These are phyloP conservation scores for Plotosus lineatus DNA, from an alignment of 2,113 vertebrate genomes.

Conservation along the genomic window DNA sequence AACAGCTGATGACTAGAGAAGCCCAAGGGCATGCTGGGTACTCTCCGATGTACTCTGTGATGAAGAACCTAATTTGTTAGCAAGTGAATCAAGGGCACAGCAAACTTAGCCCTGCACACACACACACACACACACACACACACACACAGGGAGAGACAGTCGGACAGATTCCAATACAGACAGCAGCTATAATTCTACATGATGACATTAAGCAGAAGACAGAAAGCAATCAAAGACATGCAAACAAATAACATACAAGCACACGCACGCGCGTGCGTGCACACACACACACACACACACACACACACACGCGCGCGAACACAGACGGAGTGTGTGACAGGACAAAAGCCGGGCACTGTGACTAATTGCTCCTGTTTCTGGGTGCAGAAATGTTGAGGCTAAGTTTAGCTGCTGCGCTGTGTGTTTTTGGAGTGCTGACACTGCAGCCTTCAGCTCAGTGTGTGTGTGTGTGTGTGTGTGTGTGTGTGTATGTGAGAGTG, in stretches of 20 bases:
- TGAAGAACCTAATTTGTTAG: constrained; percentile 43
- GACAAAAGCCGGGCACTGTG: constrained; percentile 32
- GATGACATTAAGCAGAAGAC: constrained; percentile 18
- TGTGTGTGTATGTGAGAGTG: background rate
- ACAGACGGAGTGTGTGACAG: constrained; percentile 22
- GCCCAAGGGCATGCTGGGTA: constrained; percentile 47
- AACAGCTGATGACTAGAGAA: constrained; percentile 44
- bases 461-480: constrained; percentile 6
- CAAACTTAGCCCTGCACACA: background rate
- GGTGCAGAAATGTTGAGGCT: constrained; percentile 24
- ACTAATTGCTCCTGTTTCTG: constrained; percentile 40
- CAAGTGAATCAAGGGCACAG: constrained; percentile 36
- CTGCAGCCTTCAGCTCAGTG: constrained; percentile 21
- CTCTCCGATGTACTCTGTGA: constrained; percentile 28
- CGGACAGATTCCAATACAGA: background rate
- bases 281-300: constrained; percentile 17
- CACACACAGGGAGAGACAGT: background rate
- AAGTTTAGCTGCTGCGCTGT: constrained; percentile 38
- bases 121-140: constrained; percentile 25
- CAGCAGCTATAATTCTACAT: background rate
- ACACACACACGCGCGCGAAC: background rate
- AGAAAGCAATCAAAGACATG: background rate
- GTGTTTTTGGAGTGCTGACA: constrained; percentile 29
- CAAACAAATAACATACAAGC: background rate
- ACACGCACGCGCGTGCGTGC: background rate